These are phyloP conservation scores for Torymus auratus DNA, from an alignment of 2,888 invertebrate genomes.

Conservation along the genomic window DNA sequence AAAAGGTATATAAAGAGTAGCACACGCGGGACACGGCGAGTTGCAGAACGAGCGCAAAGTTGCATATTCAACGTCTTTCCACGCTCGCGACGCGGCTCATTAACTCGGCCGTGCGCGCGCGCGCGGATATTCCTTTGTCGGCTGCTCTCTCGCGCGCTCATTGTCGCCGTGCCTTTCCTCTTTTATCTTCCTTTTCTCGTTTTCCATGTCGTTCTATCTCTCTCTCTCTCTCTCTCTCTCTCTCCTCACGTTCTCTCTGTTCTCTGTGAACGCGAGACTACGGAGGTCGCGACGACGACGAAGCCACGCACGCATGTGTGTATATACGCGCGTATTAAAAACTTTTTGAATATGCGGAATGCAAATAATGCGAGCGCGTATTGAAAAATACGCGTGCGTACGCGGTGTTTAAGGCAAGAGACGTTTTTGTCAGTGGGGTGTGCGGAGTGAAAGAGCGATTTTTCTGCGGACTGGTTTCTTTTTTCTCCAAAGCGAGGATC, in stretches of 20 bases:
- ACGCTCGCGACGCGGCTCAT: conserved; percentile 50
- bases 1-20: conserved; percentile 8
- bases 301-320: too few relatives aligned
- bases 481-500: too few relatives aligned
- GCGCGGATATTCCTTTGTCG: conserved; percentile 50
- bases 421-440: neutral
- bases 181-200: conserved; percentile 20
- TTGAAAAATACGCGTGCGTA: conserved; percentile 7
- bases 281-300: too few relatives aligned
- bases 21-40: neutral
- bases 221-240: too few relatives aligned
- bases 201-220: conserved; percentile 5
- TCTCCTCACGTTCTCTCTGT: neutral
- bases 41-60: conserved; percentile 29
- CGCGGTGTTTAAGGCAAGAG: neutral
- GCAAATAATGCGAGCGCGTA: conserved; percentile 18
- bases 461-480: too few relatives aligned
- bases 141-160: conserved; percentile 14
- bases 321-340: conserved; percentile 16
- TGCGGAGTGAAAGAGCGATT: too few relatives aligned
- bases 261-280: neutral
- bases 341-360: conserved; percentile 22
- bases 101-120: conserved; percentile 45
- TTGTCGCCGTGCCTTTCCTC: conserved; percentile 41
- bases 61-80: conserved; percentile 56